Evolutionary conservation across 2,113 vertebrate species (phyloP).

Genomic region (Erythrolamprus reginae): DNA sequence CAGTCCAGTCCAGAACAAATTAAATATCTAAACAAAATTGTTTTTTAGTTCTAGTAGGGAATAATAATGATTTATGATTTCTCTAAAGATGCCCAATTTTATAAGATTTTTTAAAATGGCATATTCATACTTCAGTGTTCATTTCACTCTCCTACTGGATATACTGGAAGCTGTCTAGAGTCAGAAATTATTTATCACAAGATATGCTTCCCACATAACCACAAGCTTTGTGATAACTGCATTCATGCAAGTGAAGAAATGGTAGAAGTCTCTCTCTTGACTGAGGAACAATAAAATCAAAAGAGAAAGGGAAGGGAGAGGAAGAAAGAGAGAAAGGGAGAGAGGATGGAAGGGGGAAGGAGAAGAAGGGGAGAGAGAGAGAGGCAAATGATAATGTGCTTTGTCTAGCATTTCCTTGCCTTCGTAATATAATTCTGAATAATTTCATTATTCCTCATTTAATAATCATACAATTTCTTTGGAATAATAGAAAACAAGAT

Average conservation of each 20-base stretch:
- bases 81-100: neutral
- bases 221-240: neutral
- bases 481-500: neutral
- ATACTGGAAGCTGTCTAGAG: neutral
- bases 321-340: no score
- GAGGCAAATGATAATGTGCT: neutral
- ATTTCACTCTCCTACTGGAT: neutral
- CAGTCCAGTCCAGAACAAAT: neutral
- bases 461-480: neutral
- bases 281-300: neutral
- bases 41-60: neutral
- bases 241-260: neutral
- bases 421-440: constrained; percentile 22
- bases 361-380: neutral
- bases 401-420: neutral
- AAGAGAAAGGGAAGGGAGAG: no score
- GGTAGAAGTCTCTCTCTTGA: neutral
- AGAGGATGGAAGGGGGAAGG: neutral
- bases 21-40: neutral
- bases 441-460: constrained; percentile 4
- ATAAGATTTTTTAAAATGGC: neutral
- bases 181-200: neutral
- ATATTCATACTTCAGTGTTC: neutral
- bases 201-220: neutral
- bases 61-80: neutral